Conservation (phyloP, 1,140 invertebrate genomes). For the Drosophila aff. region DNA sequence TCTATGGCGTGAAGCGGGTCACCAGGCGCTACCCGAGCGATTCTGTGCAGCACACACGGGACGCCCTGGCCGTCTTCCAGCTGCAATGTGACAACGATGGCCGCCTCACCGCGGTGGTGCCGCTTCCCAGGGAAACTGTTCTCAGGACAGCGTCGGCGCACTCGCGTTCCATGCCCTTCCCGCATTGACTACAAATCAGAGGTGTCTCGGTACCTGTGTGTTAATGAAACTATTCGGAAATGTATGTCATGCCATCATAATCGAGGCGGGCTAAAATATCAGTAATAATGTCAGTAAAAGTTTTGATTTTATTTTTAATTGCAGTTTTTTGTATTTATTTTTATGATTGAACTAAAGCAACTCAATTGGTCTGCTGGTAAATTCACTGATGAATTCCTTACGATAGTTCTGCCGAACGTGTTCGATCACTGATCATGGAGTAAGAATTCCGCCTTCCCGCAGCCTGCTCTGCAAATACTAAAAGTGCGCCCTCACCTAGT, state of each 20-base stretch:
- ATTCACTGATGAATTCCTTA: too few relatives aligned
- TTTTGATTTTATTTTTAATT: too few relatives aligned
- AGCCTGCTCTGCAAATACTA: too few relatives aligned
- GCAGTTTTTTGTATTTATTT: too few relatives aligned
- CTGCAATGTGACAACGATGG: conserved; percentile 8
- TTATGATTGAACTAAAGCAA: too few relatives aligned
- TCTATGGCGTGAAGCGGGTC: neutral
- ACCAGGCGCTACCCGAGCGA: neutral
- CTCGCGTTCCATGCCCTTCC: neutral
- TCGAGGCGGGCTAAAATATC: neutral
- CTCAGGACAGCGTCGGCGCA: neutral
- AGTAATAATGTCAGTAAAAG: neutral
- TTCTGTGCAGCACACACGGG: neutral
- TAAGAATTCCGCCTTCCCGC: too few relatives aligned
- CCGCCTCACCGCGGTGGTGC: neutral
- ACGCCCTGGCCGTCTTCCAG: neutral
- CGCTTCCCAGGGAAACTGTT: neutral
- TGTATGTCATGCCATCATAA: neutral
- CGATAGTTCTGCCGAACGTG: too few relatives aligned
- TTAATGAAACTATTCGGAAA: neutral
- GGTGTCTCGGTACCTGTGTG: neutral
- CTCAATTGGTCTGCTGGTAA: too few relatives aligned
- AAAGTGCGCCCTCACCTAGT: too few relatives aligned
- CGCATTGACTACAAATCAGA: neutral
- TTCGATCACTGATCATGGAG: too few relatives aligned